Evolutionary conservation across 1,140 invertebrate species (phyloP).

Genomic region (Marisa cornuarietis): DNA sequence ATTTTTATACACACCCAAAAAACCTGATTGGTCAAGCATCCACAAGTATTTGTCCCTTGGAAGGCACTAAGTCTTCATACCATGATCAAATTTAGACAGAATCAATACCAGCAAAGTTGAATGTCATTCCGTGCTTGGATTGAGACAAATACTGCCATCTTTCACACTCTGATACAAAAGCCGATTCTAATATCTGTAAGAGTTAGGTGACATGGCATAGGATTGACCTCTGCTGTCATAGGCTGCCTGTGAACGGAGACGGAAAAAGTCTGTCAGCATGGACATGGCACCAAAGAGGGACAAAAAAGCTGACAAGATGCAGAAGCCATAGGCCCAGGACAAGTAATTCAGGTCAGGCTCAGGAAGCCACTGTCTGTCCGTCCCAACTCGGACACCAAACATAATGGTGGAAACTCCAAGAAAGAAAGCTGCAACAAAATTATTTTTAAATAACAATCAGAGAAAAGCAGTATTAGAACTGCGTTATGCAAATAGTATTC

Average conservation of each 20-base stretch:
- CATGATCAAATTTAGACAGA: no score
- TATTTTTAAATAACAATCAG: background rate
- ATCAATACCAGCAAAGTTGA: no score
- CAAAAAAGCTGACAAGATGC: slow-evolving; percentile 84
- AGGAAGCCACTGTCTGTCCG: slow-evolving; percentile 89
- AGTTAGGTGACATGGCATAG: slow-evolving; percentile 14
- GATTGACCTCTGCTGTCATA: slow-evolving; percentile 12
- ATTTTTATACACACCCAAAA: no score
- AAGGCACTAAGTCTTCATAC: no score
- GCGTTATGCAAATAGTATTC: no score
- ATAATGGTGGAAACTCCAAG: slow-evolving; percentile 86
- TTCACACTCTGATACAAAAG: no score
- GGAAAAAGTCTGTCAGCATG: slow-evolving; percentile 33
- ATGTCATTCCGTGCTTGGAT: no score
- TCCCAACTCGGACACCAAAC: slow-evolving; percentile 89
- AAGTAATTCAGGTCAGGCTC: slow-evolving; percentile 95
- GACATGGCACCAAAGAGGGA: slow-evolving; percentile 50
- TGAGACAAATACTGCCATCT: no score
- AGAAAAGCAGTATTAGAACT: no score
- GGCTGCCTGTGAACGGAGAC: slow-evolving; percentile 22
- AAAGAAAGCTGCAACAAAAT: slow-evolving; percentile 73
- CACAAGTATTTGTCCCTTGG: no score
- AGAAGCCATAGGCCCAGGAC: slow-evolving; percentile 92
- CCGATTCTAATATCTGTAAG: no score
- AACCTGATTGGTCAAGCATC: no score